Evolutionary conservation across 2,888 invertebrate genomes (phyloP), one percentile per base, ranked within the genome.

Genomic region (Girardia tigrina): DNA sequence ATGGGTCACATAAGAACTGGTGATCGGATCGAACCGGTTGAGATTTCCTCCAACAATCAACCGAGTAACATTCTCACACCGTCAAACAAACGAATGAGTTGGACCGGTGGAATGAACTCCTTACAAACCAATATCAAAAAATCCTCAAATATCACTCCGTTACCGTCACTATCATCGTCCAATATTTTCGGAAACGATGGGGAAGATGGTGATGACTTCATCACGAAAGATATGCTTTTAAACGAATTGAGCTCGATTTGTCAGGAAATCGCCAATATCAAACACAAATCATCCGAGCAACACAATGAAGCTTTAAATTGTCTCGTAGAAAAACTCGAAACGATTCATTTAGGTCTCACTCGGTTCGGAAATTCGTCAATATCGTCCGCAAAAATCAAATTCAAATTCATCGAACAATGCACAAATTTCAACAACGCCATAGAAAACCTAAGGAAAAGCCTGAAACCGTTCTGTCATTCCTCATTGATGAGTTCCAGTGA

Each of bases 21-120:
- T 12, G 36, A 36, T 12, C 8, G 16, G 8, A 12, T 16, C 36
- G 16, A 36, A 12, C 8, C 8, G 8, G 8, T 16, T 36, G 36
- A 36, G 12, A 36, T 36, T 36, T 36, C 36, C 16, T 16, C 8
- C 36, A 36, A 36, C 16, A 8, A 36, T 12, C 36, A 8, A 16
- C 8, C 16, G 36, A 36, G 16, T 36, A 36, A 12, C 16, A 8
- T 36, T 16, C 8, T 16, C 16, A 36, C 36, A 36, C 56, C 56
- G 4, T 56, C 56, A 4, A 74, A 71, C 56, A 74, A 74, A 23
- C 69, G 74, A 23, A 74, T 56, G 74, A 56, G 42, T 28, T 74
- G 74, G 74, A 74, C 74, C 74, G 56, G 74, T 56, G 56, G 56
- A 12, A n/a, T 56, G 6, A 56, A n/a, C 4, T 56, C 56, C 4